Percentiles rank a stretch among this genome's conserved stretches.
These are phyloP conservation scores for Theristicus caerulescens DNA, from an alignment of 2,113 vertebrate genomes.

Conservation along the genomic window DNA sequence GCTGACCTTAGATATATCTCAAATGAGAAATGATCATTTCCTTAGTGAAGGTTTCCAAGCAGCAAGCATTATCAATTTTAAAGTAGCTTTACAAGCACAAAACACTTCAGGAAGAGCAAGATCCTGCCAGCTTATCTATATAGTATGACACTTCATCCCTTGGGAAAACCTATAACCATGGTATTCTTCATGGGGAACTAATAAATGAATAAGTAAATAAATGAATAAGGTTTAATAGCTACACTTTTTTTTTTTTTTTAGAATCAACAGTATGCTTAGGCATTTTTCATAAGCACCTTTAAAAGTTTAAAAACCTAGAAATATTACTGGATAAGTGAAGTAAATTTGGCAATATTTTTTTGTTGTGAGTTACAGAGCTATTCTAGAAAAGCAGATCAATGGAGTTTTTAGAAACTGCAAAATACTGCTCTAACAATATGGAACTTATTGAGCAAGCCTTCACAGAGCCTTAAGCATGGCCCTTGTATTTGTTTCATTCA, in stretches of 20 bases:
- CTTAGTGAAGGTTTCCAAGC: not conserved
- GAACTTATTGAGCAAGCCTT: not conserved
- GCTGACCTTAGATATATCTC: not conserved
- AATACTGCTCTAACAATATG: not conserved
- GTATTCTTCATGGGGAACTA: not conserved
- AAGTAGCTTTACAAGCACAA: not conserved
- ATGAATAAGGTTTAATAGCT: not conserved
- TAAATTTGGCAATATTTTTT: not conserved
- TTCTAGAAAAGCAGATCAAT: not conserved
- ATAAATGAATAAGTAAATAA: not conserved
- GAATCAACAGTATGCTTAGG: not conserved
- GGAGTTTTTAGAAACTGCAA: not conserved
- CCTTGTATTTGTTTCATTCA: not conserved
- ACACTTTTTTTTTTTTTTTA: not conserved
- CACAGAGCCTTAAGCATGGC: accelerated
- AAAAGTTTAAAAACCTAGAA: not conserved
- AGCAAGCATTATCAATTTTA: not conserved
- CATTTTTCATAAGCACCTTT: not conserved
- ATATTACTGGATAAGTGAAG: not conserved
- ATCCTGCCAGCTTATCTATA: not conserved
- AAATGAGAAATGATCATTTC: slow-evolving; percentile 13
- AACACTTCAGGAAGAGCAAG: not conserved
- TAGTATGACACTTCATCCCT: not conserved
- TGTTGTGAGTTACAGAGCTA: not conserved
- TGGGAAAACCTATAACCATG: not conserved